These are phyloP conservation scores for Halcyon leucocephala DNA, from an alignment of 2,797 vertebrate species.

Conservation along the genomic window DNA sequence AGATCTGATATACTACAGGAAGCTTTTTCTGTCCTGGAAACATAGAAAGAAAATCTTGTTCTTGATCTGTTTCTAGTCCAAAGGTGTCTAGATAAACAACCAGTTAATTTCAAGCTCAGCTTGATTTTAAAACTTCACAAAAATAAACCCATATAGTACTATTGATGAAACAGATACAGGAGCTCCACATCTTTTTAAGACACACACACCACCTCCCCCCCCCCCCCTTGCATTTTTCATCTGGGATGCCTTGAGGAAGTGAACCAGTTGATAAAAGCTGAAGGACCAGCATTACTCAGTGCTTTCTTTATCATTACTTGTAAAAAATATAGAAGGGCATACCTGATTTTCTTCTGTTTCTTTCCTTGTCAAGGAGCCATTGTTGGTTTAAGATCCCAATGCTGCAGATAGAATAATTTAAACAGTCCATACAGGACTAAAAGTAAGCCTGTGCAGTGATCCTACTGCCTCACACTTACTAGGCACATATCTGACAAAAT, in stretches of 20 bases:
- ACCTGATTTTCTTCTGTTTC: neutral
- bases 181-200: neutral
- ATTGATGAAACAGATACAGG: neutral
- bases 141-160: neutral
- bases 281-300: neutral
- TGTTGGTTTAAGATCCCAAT: neutral
- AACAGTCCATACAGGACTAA: neutral
- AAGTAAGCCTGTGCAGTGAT: neutral
- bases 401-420: neutral
- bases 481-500: neutral
- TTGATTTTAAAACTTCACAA: neutral
- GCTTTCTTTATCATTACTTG: neutral
- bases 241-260: neutral
- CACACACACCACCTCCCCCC: too few relatives aligned
- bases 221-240: neutral
- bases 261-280: neutral
- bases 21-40: neutral
- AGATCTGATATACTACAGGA: neutral
- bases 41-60: neutral
- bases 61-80: neutral
- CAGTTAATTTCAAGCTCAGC: neutral
- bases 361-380: neutral
- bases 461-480: accelerated
- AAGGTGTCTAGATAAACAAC: neutral
- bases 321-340: neutral